Base-by-base conservation (phyloP, 2,113 vertebrate genomes). In the Taxidea taxus region DNA sequence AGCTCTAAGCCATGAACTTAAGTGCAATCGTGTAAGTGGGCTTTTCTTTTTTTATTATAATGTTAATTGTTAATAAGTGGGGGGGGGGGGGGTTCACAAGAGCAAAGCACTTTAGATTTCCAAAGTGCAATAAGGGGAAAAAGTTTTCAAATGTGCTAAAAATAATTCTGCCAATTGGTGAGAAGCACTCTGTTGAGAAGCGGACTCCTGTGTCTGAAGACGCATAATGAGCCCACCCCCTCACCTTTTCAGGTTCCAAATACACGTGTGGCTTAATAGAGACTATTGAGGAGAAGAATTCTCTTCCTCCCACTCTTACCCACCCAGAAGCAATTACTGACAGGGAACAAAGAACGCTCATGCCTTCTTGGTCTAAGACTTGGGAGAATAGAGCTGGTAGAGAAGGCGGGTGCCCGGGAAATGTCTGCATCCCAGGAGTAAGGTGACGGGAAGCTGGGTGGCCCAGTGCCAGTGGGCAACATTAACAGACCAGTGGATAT, bases 61-160 rank as follows among this genome's bases (percentile, higher is more conserved):
- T 37, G 29, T 56, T 68, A 56, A 56, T 89, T 66, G 83, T 62
- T 89, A 86, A 37, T 58, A 20, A 29, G 39, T 20, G 2, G 5
- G 47, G 2, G 23, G 14, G 5, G 21, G 54, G 7, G 54, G 21
- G 7, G 34, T 83, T 68, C 80, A 87, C 72, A 75, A 58, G 37
- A 54, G 47, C 74, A 80, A 83, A 87, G 68, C 39, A 88, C 34
- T 96, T 85, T 75, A 8, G 47, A 74, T 84, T 92, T 87, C 87
- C 74, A 78, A 94, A 95, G 82, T 95, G 82, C 64, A 37, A 60
- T 10, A 37, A 68, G 66, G 39, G 80, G 83, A 75, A 87, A 95
- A 97, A 88, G 74, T 94, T 94, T 91, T 96, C 51, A 94, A 77
- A 93, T 88, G 64, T 16, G 49, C 86, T 91, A 95, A 97, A 96